Percentiles rank a stretch among this genome's conserved stretches.
Evolutionary conservation across 2,797 vertebrate species (phyloP).

Genomic region (Peromyscus attwateri): DNA sequence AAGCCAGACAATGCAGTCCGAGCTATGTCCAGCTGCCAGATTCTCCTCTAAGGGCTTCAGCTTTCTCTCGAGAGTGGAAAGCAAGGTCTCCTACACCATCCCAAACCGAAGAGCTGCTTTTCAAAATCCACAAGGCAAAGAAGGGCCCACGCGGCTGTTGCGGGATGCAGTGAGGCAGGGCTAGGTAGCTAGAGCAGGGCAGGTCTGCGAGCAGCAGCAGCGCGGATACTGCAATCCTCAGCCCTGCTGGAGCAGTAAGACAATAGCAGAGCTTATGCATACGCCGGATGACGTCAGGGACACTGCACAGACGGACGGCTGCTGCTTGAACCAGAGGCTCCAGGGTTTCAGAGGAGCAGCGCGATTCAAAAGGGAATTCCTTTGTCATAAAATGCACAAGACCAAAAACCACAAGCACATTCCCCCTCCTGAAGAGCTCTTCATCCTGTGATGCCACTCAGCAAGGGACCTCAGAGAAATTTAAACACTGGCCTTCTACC

Average conservation of each 20-base stretch:
- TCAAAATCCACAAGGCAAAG: constrained; percentile 88
- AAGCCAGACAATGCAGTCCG: constrained; percentile 96
- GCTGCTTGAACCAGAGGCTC: constrained; percentile 88
- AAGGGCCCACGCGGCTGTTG: constrained; percentile 83
- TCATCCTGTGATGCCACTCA: neutral
- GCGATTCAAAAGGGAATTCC: constrained; percentile 89
- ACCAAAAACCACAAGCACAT: constrained; percentile 83
- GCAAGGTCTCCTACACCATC: constrained; percentile 82
- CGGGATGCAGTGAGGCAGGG: constrained; percentile 84
- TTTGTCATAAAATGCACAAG: constrained; percentile 88
- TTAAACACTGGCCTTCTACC: constrained; percentile 61
- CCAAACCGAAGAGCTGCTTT: constrained; percentile 80
- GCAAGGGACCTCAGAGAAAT: constrained; percentile 69
- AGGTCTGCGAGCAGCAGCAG: constrained; percentile 71
- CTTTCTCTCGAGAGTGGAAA: constrained; percentile 81
- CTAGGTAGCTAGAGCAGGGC: constrained; percentile 87
- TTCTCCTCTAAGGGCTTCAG: constrained; percentile 85
- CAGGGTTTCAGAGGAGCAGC: constrained; percentile 86
- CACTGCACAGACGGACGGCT: constrained; percentile 90
- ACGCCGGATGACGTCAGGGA: constrained; percentile 94
- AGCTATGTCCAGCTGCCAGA: constrained; percentile 91
- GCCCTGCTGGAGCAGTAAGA: constrained; percentile 91
- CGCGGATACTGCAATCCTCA: constrained; percentile 89
- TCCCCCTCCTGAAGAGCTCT: constrained; percentile 59
- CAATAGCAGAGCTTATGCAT: constrained; percentile 94